Evolutionary conservation across 2,797 vertebrate genomes (phyloP), one percentile per base, ranked within the genome.

Genomic region (Catamblyrhynchus diadema): DNA sequence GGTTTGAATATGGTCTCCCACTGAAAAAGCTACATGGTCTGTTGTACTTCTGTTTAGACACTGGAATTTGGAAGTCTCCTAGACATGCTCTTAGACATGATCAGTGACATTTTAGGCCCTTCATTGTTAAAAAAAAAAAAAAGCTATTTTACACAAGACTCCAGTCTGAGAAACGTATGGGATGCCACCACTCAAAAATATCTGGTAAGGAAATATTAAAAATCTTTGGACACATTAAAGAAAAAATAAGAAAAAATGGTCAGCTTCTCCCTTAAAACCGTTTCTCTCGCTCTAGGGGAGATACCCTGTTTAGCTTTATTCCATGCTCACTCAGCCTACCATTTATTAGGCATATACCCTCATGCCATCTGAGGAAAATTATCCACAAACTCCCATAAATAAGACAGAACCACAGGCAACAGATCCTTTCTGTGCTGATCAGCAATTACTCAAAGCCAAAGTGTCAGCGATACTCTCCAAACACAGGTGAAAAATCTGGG

Each of bases 401-500:
- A 33, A 88, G 54, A 78, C 17, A 65, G 45, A 71, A 53, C 9
- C 59, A 78, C 1, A 78, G 54, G 53, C 37, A 89, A 37, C 28
- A 62, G 56, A 61, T 35, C 35, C 24, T 81, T 90, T 87, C 79
- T 80, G 32, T 54, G 35, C 47, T 74, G 69, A 94, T 93, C 79
- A 67, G 45, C 69, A 88, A 74, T 86, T 96, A 86, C n/a, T 91
- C 72, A 83, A 85, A 85, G 75, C 70, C n/a, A 89, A 91, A 45
- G 10, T 70, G 66, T 75, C 67, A 44, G 50, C 0, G 0, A 65
- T 57, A 78, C 30, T 60, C 75, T 86, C 53, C 45, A 78, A 94
- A 71, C 37, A 78, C 24, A 54, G 50, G 35, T 86, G 61, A 69
- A 84, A 87, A 93, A 80, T 47, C 81, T 87, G 81, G 71, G 30